Evolutionary conservation across 2,113 vertebrate species (phyloP).

Genomic region (Brachypteracias leptosomus): DNA sequence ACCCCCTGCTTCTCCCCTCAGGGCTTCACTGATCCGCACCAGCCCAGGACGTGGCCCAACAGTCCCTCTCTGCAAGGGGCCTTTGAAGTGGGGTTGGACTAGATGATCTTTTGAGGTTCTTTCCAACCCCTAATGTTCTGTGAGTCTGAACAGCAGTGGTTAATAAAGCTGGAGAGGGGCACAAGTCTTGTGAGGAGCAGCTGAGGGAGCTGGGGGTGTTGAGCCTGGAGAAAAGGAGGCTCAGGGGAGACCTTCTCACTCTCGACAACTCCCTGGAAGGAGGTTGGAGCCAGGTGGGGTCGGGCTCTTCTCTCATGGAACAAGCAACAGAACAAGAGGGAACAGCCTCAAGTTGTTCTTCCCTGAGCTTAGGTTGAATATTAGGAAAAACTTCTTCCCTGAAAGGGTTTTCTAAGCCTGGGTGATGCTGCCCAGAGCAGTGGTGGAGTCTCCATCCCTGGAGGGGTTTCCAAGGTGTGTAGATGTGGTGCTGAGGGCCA

Average conservation of each 20-base stretch:
- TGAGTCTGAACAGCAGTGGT: accelerated
- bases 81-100: too few species aligned
- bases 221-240: not conserved
- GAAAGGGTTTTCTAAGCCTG: not conserved
- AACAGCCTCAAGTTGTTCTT: not conserved
- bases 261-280: not conserved
- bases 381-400: not conserved
- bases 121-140: too few species aligned
- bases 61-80: not conserved
- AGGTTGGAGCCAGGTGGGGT: not conserved
- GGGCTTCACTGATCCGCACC: not conserved
- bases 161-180: not conserved
- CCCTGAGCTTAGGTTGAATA: not conserved
- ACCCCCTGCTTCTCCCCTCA: accelerated
- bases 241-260: not conserved
- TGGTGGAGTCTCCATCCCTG: not conserved
- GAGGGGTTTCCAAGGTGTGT: not conserved
- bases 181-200: not conserved
- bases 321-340: not conserved
- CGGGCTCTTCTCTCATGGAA: not conserved
- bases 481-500: not conserved
- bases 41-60: not conserved
- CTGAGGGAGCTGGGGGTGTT: not conserved
- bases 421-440: too few species aligned
- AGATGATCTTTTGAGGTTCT: too few species aligned